Evolutionary conservation across 1,140 invertebrate species (phyloP), one percentile per base, ranked within the genome.

Genomic region (Atta colombica): DNA sequence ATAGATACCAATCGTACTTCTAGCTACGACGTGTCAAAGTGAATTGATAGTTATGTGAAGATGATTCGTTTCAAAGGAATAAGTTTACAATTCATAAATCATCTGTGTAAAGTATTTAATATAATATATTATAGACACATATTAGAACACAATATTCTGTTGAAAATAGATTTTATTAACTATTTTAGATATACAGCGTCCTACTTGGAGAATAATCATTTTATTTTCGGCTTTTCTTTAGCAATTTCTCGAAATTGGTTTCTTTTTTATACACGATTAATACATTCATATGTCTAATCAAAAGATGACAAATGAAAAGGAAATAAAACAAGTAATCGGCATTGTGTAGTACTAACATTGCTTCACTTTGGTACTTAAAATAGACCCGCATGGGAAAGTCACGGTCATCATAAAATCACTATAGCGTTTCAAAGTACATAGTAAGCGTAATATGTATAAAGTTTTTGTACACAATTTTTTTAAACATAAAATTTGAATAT

Each of bases 361-460:
- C 12, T 65, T 84, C 66, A 91, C 72, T 90, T 69, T 45, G 28
- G 28, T 86, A 92, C 39, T 45, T 45, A 45, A 90, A 93, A 89
- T 93, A 86, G 87, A 69, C 93, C 93, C 93, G 93, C 93, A 94
- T 94, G 93, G 86, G 93, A 94, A 93, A 93, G 89, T 60, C 63
- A 53, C 18, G 63, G 82, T 45, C 68, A 71, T 87, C 69, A 86
- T 60, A 45, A 84, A 89, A 91, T 88, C 35, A 58, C 72, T 78
- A 82, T 85, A 80, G 58, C 49, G 71, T 87, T 88, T 49, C 53
- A 10, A 72, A 72, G 49, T 63, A 58, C n/a, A 88, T 85, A 87
- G 60, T 77, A 51, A 14, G 87, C 71, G 65, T 49, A 58, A 77
- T 65, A 60, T 74, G 68, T 87, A 16, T 74, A 69, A 21, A 68